Conservation (phyloP, 2,888 invertebrate genomes). For the Xestobium rufovillosum region DNA sequence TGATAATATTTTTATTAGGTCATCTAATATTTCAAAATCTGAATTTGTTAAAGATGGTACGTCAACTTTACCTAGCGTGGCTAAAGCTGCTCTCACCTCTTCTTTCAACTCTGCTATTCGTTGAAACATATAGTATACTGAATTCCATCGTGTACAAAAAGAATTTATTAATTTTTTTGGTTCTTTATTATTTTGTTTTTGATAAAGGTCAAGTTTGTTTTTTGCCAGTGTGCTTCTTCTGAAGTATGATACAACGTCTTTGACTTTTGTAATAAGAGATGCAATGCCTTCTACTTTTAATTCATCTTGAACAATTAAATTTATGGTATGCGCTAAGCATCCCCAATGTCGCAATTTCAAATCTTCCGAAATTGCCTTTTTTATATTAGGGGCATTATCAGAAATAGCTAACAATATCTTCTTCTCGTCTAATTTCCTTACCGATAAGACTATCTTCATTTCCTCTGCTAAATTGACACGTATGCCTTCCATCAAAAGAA, state of each 20-base stretch:
- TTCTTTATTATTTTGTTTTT: constrained; percentile 3
- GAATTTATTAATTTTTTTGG: constrained; percentile 12
- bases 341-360: constrained; percentile 8
- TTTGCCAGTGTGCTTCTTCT: not conserved
- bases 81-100: constrained; percentile 7
- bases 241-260: not conserved
- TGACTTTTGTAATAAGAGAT: not conserved
- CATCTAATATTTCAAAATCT: not conserved
- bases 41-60: not conserved
- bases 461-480: constrained; percentile 15
- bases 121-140: constrained; percentile 13
- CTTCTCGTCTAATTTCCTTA: constrained; percentile 12
- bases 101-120: constrained; percentile 11
- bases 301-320: constrained; percentile 8
- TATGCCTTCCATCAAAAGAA: constrained; percentile 13
- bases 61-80: constrained; percentile 8
- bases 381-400: constrained; percentile 10
- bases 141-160: constrained; percentile 15
- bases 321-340: constrained; percentile 11
- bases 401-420: constrained; percentile 18
- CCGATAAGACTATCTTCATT: constrained; percentile 13
- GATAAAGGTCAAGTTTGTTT: not conserved
- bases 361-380: not conserved
- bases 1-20: not conserved
- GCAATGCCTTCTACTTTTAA: not conserved